Base-by-base conservation (phyloP, 1,140 invertebrate species). In the Spodoptera frugiperda region DNA sequence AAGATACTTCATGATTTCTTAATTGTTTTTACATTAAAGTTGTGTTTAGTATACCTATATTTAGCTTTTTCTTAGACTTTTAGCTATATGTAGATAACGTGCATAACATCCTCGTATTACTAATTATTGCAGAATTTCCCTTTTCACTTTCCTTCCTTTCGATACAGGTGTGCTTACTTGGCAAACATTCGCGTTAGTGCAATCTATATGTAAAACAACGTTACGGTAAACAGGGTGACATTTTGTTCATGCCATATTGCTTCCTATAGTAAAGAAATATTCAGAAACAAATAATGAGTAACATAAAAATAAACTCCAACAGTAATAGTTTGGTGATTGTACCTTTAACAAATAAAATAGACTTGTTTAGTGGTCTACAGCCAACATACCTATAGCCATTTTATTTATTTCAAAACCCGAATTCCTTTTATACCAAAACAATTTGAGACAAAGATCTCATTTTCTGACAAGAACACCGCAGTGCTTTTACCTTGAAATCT, bases 401-500 rank as follows among this genome's bases (percentile, higher is more conserved):
- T 39, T 10, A 10, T 39, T 0, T 39, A 39, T 39, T 39, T 6
- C 33, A 39, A 39, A 39, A 8, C 9, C 9, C 8, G 8, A 39
- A 39, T 39, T 39, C 33, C 33, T 39, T 39, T 39, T 39, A 39
- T 39, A 6, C 48, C 33, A 53, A 39, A 25, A 71, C 15, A 44
- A 73, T 57, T 73, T 59, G 44, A 73, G 12, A 59, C 39, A 57
- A 12, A 30, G 70, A 59, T 59, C 21, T 73, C 53, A 73, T 59
- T 73, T 73, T 73, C 71, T 73, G 71, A 73, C 61, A 73, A 73
- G 39, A 49, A 10, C 14, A n/a, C 54, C 39, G 9, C 39, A 39
- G 33, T 73, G 39, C 54, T 49, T 73, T 59, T 73, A 15, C 19
- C 25, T 19, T 21, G 55, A 73, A 48, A 73, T 51, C 65, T 44